Evolutionary conservation across 2,113 vertebrate genomes (phyloP).

Genomic region (Zapornia atra): DNA sequence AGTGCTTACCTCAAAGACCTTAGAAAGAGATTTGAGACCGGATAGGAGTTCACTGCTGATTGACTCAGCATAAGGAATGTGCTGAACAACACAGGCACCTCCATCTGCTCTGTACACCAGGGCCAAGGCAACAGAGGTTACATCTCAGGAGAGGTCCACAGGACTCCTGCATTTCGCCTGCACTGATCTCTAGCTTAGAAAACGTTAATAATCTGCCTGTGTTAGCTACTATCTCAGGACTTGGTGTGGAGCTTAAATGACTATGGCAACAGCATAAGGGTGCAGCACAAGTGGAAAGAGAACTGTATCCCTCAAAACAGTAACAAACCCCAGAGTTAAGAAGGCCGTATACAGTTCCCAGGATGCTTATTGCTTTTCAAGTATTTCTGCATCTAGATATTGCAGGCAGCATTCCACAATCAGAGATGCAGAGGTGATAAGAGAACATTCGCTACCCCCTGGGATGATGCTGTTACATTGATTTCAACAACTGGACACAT

Average conservation of each 20-base stretch:
- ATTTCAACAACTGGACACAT: neutral
- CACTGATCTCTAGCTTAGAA: neutral
- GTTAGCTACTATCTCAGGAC: rapidly evolving
- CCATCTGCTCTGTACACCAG: rapidly evolving
- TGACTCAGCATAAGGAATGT: no score
- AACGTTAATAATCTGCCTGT: neutral
- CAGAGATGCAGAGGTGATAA: neutral
- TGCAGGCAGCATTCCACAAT: neutral
- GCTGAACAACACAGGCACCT: neutral
- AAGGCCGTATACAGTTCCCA: rapidly evolving
- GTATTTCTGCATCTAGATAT: neutral
- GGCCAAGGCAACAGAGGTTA: neutral
- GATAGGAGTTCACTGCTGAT: neutral
- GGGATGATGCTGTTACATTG: rapidly evolving
- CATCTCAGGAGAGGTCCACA: neutral
- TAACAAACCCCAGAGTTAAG: neutral
- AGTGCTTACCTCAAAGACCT: neutral
- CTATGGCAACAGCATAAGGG: rapidly evolving
- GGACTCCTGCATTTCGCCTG: rapidly evolving
- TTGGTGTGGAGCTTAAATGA: rapidly evolving
- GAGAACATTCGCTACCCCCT: neutral
- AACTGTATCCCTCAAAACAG: neutral
- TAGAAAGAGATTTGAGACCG: neutral
- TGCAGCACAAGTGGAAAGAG: neutral
- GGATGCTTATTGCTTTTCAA: neutral